phyloP scores from a whole-genome alignment of 1,140 invertebrate species.

The Apis cerana region DNA sequence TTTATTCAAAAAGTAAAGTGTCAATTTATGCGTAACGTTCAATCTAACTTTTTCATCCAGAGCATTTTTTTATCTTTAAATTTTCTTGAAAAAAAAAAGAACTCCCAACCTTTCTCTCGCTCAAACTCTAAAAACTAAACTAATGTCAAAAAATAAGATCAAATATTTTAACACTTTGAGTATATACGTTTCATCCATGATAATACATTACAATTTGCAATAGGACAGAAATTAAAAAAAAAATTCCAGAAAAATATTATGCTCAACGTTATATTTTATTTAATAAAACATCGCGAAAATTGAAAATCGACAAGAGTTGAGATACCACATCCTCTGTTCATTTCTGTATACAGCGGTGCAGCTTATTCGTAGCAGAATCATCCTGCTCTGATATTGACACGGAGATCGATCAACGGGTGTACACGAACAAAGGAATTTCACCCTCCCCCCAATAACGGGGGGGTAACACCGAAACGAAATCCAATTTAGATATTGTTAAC shows the following conservation, averaged over 20 bases:
- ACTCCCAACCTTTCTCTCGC: no score
- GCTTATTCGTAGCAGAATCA: background rate
- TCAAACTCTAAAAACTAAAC: no score
- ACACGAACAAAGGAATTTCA: background rate
- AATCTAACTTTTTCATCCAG: background rate
- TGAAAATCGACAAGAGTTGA: background rate
- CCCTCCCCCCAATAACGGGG: background rate
- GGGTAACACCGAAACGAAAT: background rate
- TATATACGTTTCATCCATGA: no score
- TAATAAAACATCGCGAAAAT: background rate
- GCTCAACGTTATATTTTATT: no score
- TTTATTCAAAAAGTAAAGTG: no score
- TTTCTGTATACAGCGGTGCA: no score
- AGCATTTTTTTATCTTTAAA: background rate
- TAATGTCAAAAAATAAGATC: no score
- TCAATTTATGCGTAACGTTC: no score
- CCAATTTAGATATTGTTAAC: slow-evolving; percentile 6
- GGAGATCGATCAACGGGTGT: slow-evolving; percentile 6
- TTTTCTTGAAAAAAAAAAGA: background rate
- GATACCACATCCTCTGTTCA: background rate
- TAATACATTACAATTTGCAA: no score
- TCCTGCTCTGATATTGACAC: background rate
- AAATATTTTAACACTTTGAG: no score
- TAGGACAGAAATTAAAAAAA: no score
- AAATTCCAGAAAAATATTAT: background rate